Base-by-base conservation (phyloP, 2,797 vertebrate species). In the Perodicticus potto region DNA sequence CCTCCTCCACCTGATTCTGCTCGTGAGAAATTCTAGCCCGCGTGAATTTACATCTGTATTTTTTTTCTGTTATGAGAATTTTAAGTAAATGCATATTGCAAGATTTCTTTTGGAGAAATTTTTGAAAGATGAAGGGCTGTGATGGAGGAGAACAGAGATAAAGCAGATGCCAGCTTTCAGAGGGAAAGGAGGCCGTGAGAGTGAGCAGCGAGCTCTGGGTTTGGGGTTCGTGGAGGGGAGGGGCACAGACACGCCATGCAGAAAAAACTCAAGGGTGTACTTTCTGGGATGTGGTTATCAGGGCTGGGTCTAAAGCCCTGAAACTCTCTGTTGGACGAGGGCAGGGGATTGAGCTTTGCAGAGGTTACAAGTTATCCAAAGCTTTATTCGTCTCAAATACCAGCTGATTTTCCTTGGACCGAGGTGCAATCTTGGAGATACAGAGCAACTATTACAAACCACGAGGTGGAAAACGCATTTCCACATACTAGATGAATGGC, bases 31-130 rank as follows among this genome's bases (percentile, higher is more conserved):
- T 63, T 63, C 70, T 78, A 80, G 77, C 37, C 59, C 70, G 8
- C 61, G 65, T 29, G 57, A 83, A 84, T 45, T 78, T 67, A 61
- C 16, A n/a, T 19, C 49, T 63, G 37, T 73, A 4, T 65, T 69
- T 37, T 81, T 87, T 40, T 94, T 83, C 27, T 82, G n/a, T 40
- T 90, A 73, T 45, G 6, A 63, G 76, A 92, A 85, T 85, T 82
- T 59, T 91, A 89, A 69, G 9, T 76, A 70, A 80, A 37, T 32
- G 10, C 59, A 49, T 29, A 6, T 57, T 9, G 34, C 12, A 29
- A 57, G 34, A 34, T 32, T 37, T 63, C 55, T 34, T 13, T 19
- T 55, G 34, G 29, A 14, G 59, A 89, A 76, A 63, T 57, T 80
- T 80, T 27, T 61, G 61, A 82, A 90, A 69, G 49, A 55, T 34